Evolutionary conservation across 1,140 invertebrate species (phyloP), one percentile per base, ranked within the genome.

Genomic region (Pogonomyrmex barbatus): DNA sequence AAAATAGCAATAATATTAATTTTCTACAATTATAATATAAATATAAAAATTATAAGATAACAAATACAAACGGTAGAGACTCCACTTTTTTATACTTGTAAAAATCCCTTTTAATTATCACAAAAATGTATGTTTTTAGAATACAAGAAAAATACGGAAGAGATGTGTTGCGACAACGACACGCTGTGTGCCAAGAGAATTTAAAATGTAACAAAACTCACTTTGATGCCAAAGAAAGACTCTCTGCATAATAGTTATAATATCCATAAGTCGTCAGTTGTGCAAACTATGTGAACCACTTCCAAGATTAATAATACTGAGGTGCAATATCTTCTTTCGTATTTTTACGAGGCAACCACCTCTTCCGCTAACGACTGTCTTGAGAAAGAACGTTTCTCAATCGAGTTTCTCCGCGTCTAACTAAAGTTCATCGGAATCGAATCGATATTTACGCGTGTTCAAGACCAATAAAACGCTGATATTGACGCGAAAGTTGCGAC

Each of bases 271-370:
- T 76, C 47, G 67, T 87, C 81, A 45, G 62, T 77, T 77, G 70
- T 62, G 82, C 71, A 67, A 84, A 84, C 85, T 56, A 56, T 67
- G 45, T 73, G 85, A 75, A 83, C 68, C 33, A 56, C 58, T 76
- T 87, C n/a, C 50, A 56, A 58, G 79, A 83, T 83, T 83, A 54
- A 83, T 68, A 83, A 75, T 83, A 30, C 30, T 17, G 42, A 62
- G 50, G 56, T 60, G 54, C 42, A 83, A 50, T 75, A 83, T 83
- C 67, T 73, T 60, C 68, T 70, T 52, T 60, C 68, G n/a, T 60
- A 62, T 62, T 73, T 83, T 75, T 73, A 75, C 33, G 68, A 73
- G 30, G 17, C 24, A 47, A 24, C 10, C 54, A 45, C 24, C 5
- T 60, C 33, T 50, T 33, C 50, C 50, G 47, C 17, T 83, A 63